These are phyloP conservation scores for Dasyornis broadbenti DNA, from an alignment of 2,113 vertebrate genomes.

Conservation along the genomic window DNA sequence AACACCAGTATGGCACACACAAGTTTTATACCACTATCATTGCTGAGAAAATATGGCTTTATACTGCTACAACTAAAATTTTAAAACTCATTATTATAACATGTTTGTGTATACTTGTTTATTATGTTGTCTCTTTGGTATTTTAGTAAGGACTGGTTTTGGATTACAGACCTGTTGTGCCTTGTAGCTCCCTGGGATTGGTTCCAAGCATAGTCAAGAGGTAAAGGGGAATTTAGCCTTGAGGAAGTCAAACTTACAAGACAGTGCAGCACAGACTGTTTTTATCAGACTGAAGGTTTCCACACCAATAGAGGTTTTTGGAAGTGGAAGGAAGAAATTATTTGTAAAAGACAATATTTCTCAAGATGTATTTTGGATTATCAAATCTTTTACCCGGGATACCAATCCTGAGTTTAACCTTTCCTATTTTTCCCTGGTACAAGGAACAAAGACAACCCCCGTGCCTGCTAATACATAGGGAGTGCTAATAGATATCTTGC, in stretches of 20 bases:
- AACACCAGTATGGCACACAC: not conserved
- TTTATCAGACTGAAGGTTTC: not conserved
- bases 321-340: not conserved
- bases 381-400: not conserved
- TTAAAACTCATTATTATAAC: not conserved
- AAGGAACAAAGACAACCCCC: not conserved
- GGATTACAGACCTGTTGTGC: not conserved
- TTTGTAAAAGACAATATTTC: not conserved
- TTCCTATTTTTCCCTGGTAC: not conserved
- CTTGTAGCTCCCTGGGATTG: not conserved
- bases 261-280: not conserved
- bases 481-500: rapidly evolving
- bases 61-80: not conserved
- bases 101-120: not conserved
- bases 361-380: not conserved
- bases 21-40: not conserved
- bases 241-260: not conserved
- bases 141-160: not conserved
- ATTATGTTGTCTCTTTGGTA: not conserved
- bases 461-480: not conserved
- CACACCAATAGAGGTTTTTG: not conserved
- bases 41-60: not conserved
- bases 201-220: not conserved
- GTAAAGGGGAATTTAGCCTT: not conserved
- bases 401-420: not conserved